phyloP scores from a whole-genome alignment of 2,888 invertebrate species.

The Pogonocherus hispidulus region DNA sequence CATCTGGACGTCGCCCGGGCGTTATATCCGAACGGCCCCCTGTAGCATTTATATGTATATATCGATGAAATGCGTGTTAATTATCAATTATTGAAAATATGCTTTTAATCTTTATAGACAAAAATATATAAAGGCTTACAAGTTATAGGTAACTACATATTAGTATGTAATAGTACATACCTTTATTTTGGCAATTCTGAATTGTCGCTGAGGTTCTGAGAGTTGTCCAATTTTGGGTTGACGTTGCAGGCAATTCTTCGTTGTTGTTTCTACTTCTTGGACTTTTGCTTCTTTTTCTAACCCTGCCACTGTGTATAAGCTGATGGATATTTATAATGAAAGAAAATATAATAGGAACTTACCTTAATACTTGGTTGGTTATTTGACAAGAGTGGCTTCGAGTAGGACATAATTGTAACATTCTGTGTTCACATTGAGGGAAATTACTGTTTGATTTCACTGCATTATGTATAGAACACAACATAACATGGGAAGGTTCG shows the following conservation, averaged over 20 bases:
- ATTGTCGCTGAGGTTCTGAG: neutral
- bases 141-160: too few relatives aligned
- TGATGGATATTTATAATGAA: neutral
- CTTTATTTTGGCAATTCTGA: neutral
- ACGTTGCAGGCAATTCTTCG: neutral
- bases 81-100: too few relatives aligned
- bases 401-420: slow-evolving; percentile 40
- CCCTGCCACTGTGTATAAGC: neutral
- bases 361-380: slow-evolving; percentile 16
- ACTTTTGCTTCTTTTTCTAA: slow-evolving; percentile 6
- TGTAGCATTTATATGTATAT: too few relatives aligned
- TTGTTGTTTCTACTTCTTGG: neutral
- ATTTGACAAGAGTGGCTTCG: slow-evolving; percentile 21
- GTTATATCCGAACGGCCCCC: too few relatives aligned
- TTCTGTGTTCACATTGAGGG: slow-evolving; percentile 41
- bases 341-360: neutral
- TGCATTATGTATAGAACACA: slow-evolving; percentile 43
- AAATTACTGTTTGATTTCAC: slow-evolving; percentile 41
- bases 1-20: too few relatives aligned
- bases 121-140: too few relatives aligned
- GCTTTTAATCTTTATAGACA: too few relatives aligned
- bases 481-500: slow-evolving; percentile 38
- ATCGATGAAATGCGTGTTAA: too few relatives aligned
- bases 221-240: neutral
- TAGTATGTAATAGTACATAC: slow-evolving; percentile 6